phyloP scores from a whole-genome alignment of 1,140 invertebrate species.

The Lamellibrachia luymesi region DNA sequence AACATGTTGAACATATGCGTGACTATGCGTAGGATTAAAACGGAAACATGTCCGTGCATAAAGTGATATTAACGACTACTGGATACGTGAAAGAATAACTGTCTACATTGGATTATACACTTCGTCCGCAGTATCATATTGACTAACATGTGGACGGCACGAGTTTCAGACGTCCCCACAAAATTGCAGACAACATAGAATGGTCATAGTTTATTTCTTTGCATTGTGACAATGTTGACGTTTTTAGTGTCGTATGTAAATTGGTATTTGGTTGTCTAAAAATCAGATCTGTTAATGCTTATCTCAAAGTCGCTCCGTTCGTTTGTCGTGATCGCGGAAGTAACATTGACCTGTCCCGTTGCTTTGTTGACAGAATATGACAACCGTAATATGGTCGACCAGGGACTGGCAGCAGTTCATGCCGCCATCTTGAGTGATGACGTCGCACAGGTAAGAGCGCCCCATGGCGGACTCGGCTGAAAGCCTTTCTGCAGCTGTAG shows the following conservation, averaged over 20 bases:
- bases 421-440: conserved; percentile 15
- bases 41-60: not conserved
- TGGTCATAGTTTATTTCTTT: no score
- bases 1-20: not conserved
- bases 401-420: not conserved
- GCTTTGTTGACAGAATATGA: not conserved
- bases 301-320: no score
- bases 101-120: not conserved
- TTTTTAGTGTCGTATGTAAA: not conserved
- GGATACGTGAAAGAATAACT: not conserved
- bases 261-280: not conserved
- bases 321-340: no score
- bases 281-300: not conserved
- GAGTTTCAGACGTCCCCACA: not conserved
- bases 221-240: no score
- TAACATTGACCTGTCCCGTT: not conserved
- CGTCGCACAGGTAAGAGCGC: not conserved
- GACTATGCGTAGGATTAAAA: not conserved
- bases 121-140: not conserved
- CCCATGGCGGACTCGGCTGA: not conserved
- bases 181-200: not conserved
- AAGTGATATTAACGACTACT: not conserved
- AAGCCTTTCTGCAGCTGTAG: not conserved
- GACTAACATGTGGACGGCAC: not conserved
- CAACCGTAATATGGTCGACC: not conserved